Conservation (phyloP, 2,113 vertebrate species). For the Notarius lentiginosus region DNA sequence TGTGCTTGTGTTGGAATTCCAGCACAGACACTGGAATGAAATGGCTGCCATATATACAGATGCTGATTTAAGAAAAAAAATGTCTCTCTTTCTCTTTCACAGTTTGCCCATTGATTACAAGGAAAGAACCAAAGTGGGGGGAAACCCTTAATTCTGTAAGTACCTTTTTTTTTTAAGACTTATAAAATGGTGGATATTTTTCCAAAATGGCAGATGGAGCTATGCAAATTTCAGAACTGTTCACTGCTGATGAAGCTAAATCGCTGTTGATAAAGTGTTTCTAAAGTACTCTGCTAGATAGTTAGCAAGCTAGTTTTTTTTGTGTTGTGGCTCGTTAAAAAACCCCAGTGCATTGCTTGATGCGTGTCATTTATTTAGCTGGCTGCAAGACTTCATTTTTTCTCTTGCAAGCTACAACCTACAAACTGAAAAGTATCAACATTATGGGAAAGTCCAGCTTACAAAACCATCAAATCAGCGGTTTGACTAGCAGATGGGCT, state of each 20-base stretch:
- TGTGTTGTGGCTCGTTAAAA: not conserved
- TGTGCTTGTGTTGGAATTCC: too few species aligned
- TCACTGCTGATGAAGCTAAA: not conserved
- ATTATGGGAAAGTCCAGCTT: not conserved
- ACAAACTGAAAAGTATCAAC: not conserved
- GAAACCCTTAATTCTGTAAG: slow-evolving; percentile 30
- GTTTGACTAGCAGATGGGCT: too few species aligned
- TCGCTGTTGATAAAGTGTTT: not conserved
- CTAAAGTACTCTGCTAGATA: not conserved
- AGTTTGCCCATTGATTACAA: slow-evolving; percentile 32
- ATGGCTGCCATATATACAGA: too few species aligned
- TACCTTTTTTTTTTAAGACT: not conserved
- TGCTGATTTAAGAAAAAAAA: too few species aligned
- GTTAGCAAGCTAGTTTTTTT: not conserved
- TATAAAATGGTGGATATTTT: not conserved
- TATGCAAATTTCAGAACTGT: not conserved
- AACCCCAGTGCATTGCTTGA: not conserved
- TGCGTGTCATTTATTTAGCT: not conserved
- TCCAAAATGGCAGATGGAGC: not conserved
- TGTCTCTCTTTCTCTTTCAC: slow-evolving; percentile 5
- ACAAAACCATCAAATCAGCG: not conserved
- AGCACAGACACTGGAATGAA: too few species aligned
- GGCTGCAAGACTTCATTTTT: not conserved
- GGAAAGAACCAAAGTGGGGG: slow-evolving; percentile 25
- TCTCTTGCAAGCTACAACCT: not conserved